A percentile compares a stretch with the other conserved stretches of the same genome.
These are phyloP conservation scores for Nyctibius bracteatus DNA, from an alignment of 2,113 vertebrate species.

Conservation along the genomic window DNA sequence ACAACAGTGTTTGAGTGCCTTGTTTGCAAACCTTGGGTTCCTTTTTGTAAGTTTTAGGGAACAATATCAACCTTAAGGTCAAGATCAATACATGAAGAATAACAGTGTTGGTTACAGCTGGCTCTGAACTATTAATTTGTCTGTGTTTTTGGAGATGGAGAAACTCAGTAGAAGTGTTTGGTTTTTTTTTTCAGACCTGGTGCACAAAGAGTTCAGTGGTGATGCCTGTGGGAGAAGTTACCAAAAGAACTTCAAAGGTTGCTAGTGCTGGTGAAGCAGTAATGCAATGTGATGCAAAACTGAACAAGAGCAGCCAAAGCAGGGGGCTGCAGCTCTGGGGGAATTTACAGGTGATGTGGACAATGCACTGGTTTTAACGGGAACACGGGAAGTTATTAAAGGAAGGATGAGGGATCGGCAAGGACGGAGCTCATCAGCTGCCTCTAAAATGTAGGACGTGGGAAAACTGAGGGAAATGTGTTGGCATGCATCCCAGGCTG, in stretches of 20 bases:
- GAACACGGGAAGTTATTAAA: slow-evolving; percentile 22
- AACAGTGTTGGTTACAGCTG: neutral
- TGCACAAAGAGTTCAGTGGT: neutral
- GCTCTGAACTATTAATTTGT: neutral
- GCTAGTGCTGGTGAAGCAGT: neutral
- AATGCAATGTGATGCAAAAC: neutral
- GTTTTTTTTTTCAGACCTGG: neutral
- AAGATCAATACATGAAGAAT: neutral
- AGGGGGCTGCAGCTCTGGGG: neutral
- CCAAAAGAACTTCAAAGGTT: neutral
- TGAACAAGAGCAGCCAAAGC: neutral
- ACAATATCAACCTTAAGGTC: neutral
- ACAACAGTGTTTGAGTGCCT: neutral
- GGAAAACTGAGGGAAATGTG: slow-evolving; percentile 56
- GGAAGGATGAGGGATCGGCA: slow-evolving; percentile 18
- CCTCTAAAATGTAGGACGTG: slow-evolving; percentile 56
- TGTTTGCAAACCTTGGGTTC: neutral
- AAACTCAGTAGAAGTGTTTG: neutral
- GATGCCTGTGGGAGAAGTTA: neutral
- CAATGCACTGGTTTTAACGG: neutral
- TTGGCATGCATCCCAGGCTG: slow-evolving; percentile 42
- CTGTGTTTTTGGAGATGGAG: neutral
- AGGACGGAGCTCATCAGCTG: slow-evolving; percentile 47
- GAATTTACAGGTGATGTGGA: neutral
- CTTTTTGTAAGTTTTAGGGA: neutral